Evolutionary conservation across 2,888 invertebrate species (phyloP).

Genomic region (Ormyrus nitidulus): DNA sequence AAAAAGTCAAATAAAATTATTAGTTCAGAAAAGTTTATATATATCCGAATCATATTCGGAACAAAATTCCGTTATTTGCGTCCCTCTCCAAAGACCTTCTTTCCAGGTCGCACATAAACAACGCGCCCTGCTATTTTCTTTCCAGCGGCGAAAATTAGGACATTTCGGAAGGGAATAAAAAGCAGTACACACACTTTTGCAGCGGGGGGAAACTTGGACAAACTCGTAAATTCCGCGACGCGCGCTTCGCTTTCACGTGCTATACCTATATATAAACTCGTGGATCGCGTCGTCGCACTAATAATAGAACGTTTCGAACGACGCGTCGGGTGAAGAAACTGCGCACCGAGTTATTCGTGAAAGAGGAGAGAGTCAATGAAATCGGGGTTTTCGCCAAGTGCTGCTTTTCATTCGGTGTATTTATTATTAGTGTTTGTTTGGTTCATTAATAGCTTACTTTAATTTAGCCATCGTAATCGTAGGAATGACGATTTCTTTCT

Average conservation of each 20-base stretch:
- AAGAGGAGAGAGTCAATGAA: not conserved
- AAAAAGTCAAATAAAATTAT: no score
- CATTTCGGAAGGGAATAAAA: not conserved
- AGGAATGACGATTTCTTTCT: no score
- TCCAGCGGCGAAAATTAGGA: not conserved
- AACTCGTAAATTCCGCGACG: conserved; percentile 30
- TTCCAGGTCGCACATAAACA: not conserved
- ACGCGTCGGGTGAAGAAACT: conserved; percentile 14
- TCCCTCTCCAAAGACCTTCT: not conserved
- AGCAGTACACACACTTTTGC: conserved; percentile 2
- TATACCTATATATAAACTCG: conserved; percentile 3
- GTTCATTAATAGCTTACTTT: no score
- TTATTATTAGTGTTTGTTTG: no score
- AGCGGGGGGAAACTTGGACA: not conserved
- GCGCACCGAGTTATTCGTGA: not conserved
- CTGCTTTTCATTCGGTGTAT: no score
- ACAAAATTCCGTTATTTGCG: not conserved
- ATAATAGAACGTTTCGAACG: conserved; percentile 34
- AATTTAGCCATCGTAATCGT: no score
- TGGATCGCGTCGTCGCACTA: conserved; percentile 18
- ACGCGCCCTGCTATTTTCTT: not conserved
- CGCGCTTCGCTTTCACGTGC: not conserved
- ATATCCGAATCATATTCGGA: not conserved
- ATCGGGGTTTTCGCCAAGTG: not conserved
- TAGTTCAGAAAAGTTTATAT: no score